These are phyloP conservation scores for Philopedon plagiatum DNA, from an alignment of 2,888 invertebrate genomes.

Conservation along the genomic window DNA sequence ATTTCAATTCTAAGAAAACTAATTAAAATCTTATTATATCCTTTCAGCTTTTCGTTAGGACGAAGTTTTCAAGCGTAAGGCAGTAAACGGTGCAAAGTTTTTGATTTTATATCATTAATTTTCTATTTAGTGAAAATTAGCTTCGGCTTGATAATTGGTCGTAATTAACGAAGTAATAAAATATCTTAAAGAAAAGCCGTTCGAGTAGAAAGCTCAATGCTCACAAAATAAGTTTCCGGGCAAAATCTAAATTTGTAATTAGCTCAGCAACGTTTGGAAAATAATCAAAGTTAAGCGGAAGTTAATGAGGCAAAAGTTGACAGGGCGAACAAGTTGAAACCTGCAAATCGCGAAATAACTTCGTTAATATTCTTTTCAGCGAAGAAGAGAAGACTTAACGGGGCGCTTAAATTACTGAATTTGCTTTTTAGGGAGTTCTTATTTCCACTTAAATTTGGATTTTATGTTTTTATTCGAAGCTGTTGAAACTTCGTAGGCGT, in stretches of 20 bases:
- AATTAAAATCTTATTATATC: constrained; percentile 49
- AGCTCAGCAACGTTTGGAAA: constrained; percentile 67
- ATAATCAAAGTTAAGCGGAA: constrained; percentile 66
- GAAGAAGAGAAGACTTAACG: constrained; percentile 10
- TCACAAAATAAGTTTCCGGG: constrained; percentile 53
- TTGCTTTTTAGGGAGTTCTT: constrained; percentile 3
- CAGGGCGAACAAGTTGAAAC: constrained; percentile 57
- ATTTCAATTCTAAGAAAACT: constrained; percentile 30
- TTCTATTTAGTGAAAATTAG: constrained; percentile 61
- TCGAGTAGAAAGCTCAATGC: constrained; percentile 41
- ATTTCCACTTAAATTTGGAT: not conserved
- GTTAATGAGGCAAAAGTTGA: constrained; percentile 66
- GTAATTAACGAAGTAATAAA: constrained; percentile 64
- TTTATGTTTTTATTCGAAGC: not conserved
- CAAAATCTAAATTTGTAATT: constrained; percentile 65
- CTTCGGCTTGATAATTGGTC: constrained; percentile 60
- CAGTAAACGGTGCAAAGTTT: constrained; percentile 55
- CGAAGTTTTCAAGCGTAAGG: constrained; percentile 36
- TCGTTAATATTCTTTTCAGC: constrained; percentile 65
- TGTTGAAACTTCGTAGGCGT: not conserved
- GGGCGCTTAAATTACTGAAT: constrained; percentile 10
- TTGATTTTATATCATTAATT: constrained; percentile 64
- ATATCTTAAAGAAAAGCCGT: constrained; percentile 62
- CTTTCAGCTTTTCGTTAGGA: constrained; percentile 26
- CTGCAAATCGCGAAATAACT: constrained; percentile 66